Evolutionary conservation across 2,888 invertebrate species (phyloP), one percentile per base, ranked within the genome.

Genomic region (Parnassius smintheus): DNA sequence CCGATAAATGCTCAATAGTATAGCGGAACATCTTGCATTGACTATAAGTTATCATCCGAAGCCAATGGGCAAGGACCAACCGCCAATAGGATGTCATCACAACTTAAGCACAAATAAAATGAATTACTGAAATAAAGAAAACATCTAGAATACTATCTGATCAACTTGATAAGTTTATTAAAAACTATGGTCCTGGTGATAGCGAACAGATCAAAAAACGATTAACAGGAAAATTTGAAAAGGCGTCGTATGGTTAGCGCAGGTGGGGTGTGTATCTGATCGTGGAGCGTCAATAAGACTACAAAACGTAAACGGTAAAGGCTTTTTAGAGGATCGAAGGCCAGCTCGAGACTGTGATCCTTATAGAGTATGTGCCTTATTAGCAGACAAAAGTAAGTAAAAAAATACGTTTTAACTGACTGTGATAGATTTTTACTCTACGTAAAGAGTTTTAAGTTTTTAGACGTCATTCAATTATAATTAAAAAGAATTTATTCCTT

Each of bases 261-360:
- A 94, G 93, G 70, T 93, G 94, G 80, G 97, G 96, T 55, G 96
- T 55, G 96, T 98, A 2, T 98, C 98, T 56, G 97, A 98, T 85
- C 95, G 98, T 68, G 96, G 96, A 54, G 96, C 96, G 73, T 98
- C 98, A 73, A 96, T 99, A 77, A 95, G 99, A 72, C 96, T 98
- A 76, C 98, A 98, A n/a, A 94, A n/a, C n/a, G 95, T 95, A 70
- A 95, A 97, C 42, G 95, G 96, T 74, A 96, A 95, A 82, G 98
- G 98, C 1, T 99, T 98, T 82, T 93, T 99, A 70, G 99, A 99
- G 89, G 98, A 99, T 88, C 93, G 98, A 68, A 93, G 98, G 76
- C 98, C 98, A 42, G 94, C 97, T 65, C 97, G 97, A 62, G 97
- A 98, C 84, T 97, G 97, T 86, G 98, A 98, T 90, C 98, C 98